Conservation (phyloP, 2,888 invertebrate species). For the Pheosia tremula region DNA sequence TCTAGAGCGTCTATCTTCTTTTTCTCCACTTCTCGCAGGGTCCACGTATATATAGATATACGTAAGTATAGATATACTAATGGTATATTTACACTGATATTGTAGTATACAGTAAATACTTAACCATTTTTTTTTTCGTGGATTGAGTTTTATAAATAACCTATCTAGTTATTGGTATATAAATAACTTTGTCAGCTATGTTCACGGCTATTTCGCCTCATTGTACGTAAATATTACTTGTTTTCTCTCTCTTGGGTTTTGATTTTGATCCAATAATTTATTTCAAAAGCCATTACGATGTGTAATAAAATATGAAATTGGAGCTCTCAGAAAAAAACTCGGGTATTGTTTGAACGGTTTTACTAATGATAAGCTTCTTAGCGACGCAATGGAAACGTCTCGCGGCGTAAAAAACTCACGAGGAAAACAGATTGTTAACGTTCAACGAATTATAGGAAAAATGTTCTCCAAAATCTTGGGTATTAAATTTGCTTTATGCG, state of each 20-base stretch:
- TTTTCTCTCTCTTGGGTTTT: not conserved
- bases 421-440: slow-evolving; percentile 47
- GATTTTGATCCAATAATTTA: slow-evolving; percentile 62
- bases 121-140: no score
- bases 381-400: slow-evolving; percentile 65
- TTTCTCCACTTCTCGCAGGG: no score
- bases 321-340: slow-evolving; percentile 62
- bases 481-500: not conserved
- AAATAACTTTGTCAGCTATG: no score
- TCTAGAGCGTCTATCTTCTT: no score
- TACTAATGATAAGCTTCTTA: slow-evolving; percentile 68
- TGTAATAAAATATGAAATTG: slow-evolving; percentile 82
- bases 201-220: no score
- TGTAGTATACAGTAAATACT: no score
- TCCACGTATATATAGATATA: no score
- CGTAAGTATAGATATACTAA: no score
- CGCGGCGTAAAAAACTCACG: slow-evolving; percentile 56
- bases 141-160: no score
- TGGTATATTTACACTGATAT: no score
- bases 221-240: not conserved
- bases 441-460: slow-evolving; percentile 22
- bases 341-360: slow-evolving; percentile 53
- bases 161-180: no score
- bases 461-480: slow-evolving; percentile 7
- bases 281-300: slow-evolving; percentile 75